phyloP scores from a whole-genome alignment of 2,113 vertebrate species.

The Laterallus jamaicensis region DNA sequence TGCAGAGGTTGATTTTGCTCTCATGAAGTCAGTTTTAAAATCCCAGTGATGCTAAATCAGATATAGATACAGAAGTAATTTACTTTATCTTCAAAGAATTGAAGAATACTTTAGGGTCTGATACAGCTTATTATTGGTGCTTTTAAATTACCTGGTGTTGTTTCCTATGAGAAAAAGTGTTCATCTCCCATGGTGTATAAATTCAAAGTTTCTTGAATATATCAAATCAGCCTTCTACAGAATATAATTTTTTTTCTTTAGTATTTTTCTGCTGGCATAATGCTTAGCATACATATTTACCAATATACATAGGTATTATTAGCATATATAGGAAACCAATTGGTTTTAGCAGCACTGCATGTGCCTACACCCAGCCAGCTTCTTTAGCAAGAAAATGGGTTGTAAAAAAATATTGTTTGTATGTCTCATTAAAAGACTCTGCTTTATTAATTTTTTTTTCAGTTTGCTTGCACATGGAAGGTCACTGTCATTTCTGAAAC shows the following conservation, averaged over 20 bases:
- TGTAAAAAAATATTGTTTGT: background rate
- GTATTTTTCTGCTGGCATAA: background rate
- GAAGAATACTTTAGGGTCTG: background rate
- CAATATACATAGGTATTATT: background rate
- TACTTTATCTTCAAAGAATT: background rate
- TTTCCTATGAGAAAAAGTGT: background rate
- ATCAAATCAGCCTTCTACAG: background rate
- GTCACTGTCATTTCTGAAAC: background rate
- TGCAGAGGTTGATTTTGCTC: background rate
- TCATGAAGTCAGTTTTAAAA: background rate
- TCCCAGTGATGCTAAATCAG: background rate
- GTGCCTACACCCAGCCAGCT: background rate
- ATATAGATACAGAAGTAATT: background rate
- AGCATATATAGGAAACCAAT: background rate
- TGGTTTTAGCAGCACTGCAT: background rate
- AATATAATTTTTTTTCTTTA: background rate
- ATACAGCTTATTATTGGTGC: background rate
- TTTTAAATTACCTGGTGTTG: background rate
- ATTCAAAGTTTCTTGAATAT: background rate
- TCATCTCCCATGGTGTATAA: background rate
- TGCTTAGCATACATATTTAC: background rate
- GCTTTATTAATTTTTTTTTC: background rate
- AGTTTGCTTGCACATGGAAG: background rate
- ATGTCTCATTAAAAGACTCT: background rate
- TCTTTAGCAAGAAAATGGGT: background rate